phyloP scores from a whole-genome alignment of 2,797 vertebrate genomes.

The Phataginus tricuspis region DNA sequence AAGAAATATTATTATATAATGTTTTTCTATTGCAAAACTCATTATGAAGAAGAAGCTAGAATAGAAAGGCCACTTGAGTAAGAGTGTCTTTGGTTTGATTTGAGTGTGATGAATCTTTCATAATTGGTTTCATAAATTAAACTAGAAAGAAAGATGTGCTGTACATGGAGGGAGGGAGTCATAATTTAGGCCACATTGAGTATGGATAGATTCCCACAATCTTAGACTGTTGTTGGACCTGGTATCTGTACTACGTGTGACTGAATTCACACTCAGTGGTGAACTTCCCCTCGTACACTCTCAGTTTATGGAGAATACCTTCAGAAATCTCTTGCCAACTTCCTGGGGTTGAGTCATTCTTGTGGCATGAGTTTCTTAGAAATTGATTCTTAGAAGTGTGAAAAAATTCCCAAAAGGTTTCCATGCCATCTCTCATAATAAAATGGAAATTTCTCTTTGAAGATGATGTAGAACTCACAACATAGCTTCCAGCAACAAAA shows the following conservation, averaged over 20 bases:
- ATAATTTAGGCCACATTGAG: neutral
- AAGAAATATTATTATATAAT: conserved; percentile 10
- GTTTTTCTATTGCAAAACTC: neutral
- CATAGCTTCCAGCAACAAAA: conserved; percentile 16
- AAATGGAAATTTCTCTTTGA: conserved; percentile 40
- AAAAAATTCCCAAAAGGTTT: conserved; percentile 3
- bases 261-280: neutral
- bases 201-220: neutral
- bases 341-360: neutral
- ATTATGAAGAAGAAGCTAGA: neutral
- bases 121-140: neutral
- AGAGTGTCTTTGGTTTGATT: neutral
- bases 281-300: neutral
- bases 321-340: neutral
- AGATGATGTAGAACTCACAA: neutral
- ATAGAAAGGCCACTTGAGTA: neutral
- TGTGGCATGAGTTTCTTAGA: neutral
- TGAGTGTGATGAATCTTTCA: neutral
- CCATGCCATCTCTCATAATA: neutral
- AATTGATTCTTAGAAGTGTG: neutral
- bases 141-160: neutral
- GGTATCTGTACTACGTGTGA: neutral
- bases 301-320: neutral
- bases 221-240: neutral
- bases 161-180: neutral